Conservation (phyloP, 2,797 vertebrate species). For the Acanthopagrus latus region DNA sequence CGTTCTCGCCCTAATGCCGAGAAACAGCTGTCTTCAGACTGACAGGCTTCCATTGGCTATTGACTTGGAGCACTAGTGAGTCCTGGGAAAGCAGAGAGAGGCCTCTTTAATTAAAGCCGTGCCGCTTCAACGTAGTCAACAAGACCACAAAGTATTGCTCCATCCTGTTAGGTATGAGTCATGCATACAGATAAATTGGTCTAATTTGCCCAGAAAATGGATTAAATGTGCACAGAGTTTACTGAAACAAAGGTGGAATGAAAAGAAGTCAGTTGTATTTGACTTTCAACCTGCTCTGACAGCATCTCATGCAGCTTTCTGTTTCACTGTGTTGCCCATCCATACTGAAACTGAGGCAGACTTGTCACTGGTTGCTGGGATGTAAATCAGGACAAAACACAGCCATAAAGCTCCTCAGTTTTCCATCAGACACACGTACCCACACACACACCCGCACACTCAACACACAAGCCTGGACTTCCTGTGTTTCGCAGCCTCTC, state of each 20-base stretch:
- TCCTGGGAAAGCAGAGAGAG: slow-evolving; percentile 62
- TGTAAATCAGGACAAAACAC: slow-evolving; percentile 71
- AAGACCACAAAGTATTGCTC: slow-evolving; percentile 23
- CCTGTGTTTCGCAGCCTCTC: slow-evolving; percentile 79
- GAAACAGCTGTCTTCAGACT: slow-evolving; percentile 78
- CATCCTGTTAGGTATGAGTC: slow-evolving; percentile 18
- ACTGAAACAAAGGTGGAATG: slow-evolving; percentile 17
- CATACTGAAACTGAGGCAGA: slow-evolving; percentile 26
- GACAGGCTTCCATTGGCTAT: slow-evolving; percentile 56
- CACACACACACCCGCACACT: slow-evolving; percentile 3
- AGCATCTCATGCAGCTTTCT: slow-evolving; percentile 30
- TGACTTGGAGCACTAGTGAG: slow-evolving; percentile 29
- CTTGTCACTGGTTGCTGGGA: slow-evolving; percentile 52
- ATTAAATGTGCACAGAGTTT: slow-evolving; percentile 16
- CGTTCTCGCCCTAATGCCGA: slow-evolving; percentile 58
- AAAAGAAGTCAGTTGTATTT: slow-evolving; percentile 29
- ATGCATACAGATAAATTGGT: slow-evolving; percentile 29
- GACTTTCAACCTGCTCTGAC: slow-evolving; percentile 10
- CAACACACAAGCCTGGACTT: slow-evolving; percentile 70
- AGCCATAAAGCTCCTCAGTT: slow-evolving; percentile 69
- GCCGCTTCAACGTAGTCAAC: neutral
- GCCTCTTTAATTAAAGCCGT: slow-evolving; percentile 64
- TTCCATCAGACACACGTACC: slow-evolving; percentile 66
- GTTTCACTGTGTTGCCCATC: slow-evolving; percentile 26
- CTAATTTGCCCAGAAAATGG: slow-evolving; percentile 19